Percentiles rank a stretch among this genome's conserved stretches.
These are phyloP conservation scores for Valencia hispanica DNA, from an alignment of 2,797 vertebrate genomes.

Conservation along the genomic window DNA sequence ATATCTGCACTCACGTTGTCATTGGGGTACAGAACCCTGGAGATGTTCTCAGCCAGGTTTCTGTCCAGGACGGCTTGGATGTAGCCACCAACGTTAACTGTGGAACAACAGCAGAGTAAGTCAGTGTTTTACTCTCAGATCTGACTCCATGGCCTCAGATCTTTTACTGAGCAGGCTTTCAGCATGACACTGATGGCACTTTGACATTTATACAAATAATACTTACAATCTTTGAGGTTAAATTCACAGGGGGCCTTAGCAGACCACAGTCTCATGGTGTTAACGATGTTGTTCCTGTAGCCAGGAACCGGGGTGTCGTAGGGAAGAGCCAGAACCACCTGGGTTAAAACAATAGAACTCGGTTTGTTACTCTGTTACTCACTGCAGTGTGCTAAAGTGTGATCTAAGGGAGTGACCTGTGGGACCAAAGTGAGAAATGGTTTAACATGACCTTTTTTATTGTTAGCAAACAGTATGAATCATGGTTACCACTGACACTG, in stretches of 20 bases:
- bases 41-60: conserved; percentile 94
- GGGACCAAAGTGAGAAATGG: background rate
- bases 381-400: background rate
- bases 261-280: conserved; percentile 95
- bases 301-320: conserved; percentile 92
- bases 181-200: background rate
- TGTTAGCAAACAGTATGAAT: background rate
- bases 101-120: conserved; percentile 15
- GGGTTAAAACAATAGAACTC: background rate
- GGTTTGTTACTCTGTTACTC: background rate
- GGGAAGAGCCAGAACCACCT: conserved; percentile 89
- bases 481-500: background rate
- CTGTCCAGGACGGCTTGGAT: conserved; percentile 92
- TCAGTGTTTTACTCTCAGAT: background rate
- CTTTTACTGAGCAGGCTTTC: background rate
- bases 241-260: conserved; percentile 93
- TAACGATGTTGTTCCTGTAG: conserved; percentile 91
- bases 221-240: conserved; percentile 93
- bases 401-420: background rate
- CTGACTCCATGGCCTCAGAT: background rate
- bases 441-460: background rate
- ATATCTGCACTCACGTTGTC: conserved; percentile 85
- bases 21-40: conserved; percentile 93
- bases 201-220: too few relatives aligned
- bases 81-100: conserved; percentile 92